These are phyloP conservation scores for Lagopus leucura DNA, from an alignment of 2,113 vertebrate species.

Conservation along the genomic window DNA sequence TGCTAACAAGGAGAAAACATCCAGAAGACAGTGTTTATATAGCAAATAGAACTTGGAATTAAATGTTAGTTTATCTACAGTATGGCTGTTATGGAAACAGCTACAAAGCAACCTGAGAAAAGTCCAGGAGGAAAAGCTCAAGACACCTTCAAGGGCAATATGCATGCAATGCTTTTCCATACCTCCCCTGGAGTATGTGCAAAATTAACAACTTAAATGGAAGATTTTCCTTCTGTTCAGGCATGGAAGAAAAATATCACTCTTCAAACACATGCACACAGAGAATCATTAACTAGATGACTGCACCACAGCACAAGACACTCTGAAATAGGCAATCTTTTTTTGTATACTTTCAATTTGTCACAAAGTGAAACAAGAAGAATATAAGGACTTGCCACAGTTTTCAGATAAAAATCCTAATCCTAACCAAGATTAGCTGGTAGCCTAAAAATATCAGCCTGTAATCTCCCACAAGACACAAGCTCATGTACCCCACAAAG, in stretches of 20 bases:
- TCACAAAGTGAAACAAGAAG: not conserved
- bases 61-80: not conserved
- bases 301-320: not conserved
- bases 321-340: not conserved
- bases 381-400: not conserved
- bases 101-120: not conserved
- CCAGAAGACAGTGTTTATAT: not conserved
- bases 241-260: not conserved
- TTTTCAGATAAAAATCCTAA: conserved; percentile 44
- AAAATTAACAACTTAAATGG: not conserved
- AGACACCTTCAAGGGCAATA: not conserved
- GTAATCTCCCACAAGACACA: conserved; percentile 48
- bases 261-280: not conserved
- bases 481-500: conserved; percentile 13
- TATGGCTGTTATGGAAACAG: not conserved
- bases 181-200: rapidly evolving
- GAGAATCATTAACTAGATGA: not conserved
- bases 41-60: not conserved
- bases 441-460: conserved; percentile 49
- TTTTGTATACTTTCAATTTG: not conserved
- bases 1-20: conserved; percentile 37
- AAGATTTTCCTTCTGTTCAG: not conserved
- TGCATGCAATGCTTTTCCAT: not conserved
- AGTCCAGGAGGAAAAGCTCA: not conserved
- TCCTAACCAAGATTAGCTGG: conserved; percentile 37